These are phyloP conservation scores for Nomada flava DNA, from an alignment of 2,888 invertebrate species.

Conservation along the genomic window DNA sequence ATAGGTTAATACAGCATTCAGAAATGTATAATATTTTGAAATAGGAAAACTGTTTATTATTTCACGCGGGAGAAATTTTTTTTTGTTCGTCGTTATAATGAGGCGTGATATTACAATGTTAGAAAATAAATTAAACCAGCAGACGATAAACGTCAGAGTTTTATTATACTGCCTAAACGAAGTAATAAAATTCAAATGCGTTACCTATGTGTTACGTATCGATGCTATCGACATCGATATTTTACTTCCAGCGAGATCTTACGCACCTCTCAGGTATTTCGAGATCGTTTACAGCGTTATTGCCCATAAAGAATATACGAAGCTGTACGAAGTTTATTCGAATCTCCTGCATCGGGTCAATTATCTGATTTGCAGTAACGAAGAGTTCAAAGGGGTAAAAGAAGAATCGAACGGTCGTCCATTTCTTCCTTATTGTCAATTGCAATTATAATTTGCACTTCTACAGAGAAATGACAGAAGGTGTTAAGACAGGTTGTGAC, in stretches of 20 bases:
- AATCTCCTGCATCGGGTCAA: neutral
- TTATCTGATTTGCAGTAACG: neutral
- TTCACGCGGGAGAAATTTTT: no score
- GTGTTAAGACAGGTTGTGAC: no score
- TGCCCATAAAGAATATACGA: conserved; percentile 18
- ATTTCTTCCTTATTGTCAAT: neutral
- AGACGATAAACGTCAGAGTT: neutral
- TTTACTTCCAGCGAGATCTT: neutral
- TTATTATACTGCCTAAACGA: neutral
- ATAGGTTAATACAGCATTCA: no score
- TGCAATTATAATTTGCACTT: neutral
- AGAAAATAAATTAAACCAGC: neutral
- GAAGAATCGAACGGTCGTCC: neutral
- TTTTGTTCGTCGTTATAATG: no score
- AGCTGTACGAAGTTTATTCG: neutral
- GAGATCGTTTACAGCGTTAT: conserved; percentile 16
- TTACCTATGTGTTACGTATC: conserved; percentile 4
- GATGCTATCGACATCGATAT: neutral
- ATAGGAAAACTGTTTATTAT: no score
- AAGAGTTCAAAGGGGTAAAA: neutral
- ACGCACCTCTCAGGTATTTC: neutral
- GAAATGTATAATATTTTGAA: no score
- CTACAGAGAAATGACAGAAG: neutral
- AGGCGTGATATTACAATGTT: neutral
- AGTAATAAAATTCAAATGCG: conserved; percentile 4